phyloP scores from a whole-genome alignment of 1,140 invertebrate species.

The Bombus soroeensis region DNA sequence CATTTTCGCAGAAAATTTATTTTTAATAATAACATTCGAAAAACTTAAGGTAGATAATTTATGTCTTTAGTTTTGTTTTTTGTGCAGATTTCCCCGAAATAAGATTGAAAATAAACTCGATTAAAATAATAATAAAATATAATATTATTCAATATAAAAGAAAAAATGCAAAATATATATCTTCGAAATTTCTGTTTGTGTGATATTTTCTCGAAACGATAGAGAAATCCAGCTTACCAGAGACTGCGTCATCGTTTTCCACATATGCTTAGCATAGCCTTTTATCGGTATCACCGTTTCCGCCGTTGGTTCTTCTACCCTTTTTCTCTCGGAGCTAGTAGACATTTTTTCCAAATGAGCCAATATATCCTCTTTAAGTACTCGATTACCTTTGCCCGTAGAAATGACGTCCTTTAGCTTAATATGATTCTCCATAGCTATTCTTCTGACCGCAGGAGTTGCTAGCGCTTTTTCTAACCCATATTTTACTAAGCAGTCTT shows the following conservation, averaged over 20 bases:
- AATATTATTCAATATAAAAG: neutral
- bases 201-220: neutral
- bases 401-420: slow-evolving; percentile 90
- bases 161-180: neutral
- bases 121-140: neutral
- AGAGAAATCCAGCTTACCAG: slow-evolving; percentile 84
- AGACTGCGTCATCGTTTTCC: slow-evolving; percentile 97
- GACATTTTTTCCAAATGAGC: slow-evolving; percentile 86
- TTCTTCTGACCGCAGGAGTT: slow-evolving; percentile 96
- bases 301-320: slow-evolving; percentile 51
- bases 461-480: slow-evolving; percentile 88
- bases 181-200: neutral
- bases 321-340: slow-evolving; percentile 70
- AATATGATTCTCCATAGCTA: slow-evolving; percentile 95
- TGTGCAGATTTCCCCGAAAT: neutral
- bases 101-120: neutral
- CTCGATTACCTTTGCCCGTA: slow-evolving; percentile 94
- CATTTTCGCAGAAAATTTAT: neutral
- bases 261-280: slow-evolving; percentile 95
- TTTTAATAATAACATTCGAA: neutral
- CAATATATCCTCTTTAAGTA: slow-evolving; percentile 98
- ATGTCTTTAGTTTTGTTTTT: too few relatives aligned
- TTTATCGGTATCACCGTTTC: slow-evolving; percentile 85
- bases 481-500: neutral
- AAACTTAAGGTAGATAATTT: neutral